A percentile compares a stretch with the other conserved stretches of the same genome.
These are phyloP conservation scores for Proisotoma minuta DNA, from an alignment of 2,888 invertebrate genomes.

Conservation along the genomic window DNA sequence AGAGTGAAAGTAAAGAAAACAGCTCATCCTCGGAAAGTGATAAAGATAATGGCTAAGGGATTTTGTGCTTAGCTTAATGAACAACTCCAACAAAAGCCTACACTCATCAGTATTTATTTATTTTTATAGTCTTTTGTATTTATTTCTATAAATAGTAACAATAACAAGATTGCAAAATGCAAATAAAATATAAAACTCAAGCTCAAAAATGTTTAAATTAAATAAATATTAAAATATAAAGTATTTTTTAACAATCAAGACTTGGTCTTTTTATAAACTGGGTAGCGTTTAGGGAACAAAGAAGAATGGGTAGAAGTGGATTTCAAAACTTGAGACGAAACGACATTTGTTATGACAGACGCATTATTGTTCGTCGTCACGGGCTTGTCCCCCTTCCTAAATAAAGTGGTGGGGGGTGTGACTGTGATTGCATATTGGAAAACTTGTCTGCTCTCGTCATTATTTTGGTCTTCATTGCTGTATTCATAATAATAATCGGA, in stretches of 20 bases:
- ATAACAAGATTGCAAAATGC: background rate
- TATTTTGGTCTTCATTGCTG: too few species aligned
- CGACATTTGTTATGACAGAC: background rate
- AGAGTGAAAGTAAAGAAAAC: too few species aligned
- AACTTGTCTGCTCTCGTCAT: slow-evolving; percentile 25
- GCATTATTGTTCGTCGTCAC: background rate
- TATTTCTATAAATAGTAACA: background rate
- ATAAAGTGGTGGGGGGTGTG: slow-evolving; percentile 38
- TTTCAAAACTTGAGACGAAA: background rate
- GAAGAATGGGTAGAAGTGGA: background rate
- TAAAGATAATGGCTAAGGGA: too few species aligned
- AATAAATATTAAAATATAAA: background rate
- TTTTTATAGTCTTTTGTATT: background rate
- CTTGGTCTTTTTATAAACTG: background rate
- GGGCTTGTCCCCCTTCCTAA: slow-evolving; percentile 15
- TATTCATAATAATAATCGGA: slow-evolving; percentile 6
- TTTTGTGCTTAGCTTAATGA: too few species aligned
- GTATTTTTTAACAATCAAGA: background rate
- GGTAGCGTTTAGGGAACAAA: background rate
- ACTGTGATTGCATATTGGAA: slow-evolving; percentile 44
- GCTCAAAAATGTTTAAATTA: background rate
- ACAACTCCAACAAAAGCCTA: too few species aligned
- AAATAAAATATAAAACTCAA: background rate
- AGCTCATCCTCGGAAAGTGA: background rate
- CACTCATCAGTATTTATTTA: slow-evolving; percentile 6